Base-by-base conservation (phyloP, 2,113 vertebrate species). In the Eulacestoma nigropectus region DNA sequence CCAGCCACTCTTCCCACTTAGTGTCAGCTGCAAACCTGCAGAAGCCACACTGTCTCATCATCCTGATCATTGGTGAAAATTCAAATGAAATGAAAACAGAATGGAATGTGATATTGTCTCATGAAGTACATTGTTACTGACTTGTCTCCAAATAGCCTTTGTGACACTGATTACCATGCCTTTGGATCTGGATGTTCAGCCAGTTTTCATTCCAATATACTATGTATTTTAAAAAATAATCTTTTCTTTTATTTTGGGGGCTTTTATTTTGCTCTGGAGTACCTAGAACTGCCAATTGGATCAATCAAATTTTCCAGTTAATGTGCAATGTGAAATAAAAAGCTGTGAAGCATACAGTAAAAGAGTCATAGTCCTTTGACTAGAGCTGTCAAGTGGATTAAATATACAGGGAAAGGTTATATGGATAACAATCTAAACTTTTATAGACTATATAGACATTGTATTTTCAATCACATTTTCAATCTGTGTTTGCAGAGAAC, bases 131-230 rank as follows among this genome's bases (percentile, higher is more conserved):
- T 13, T 16, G 30, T 32, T 27, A 42, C 16, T 37, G 26, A n/a
- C 17, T 47, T 30, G n/a, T 59, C n/a, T 80, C 30, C 56, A 63
- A 3, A 30, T 52, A 69, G 4, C 15, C 16, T 64, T 47, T 42
- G 63, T 59, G 39, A 53, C 39, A 53, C 22, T 22, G 30, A 81
- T 47, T 30, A 37, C 44, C 27, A 59, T 0, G 0, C 1, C 16
- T 42, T 39, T 59, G 33, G 18, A 2, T 26, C 50, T 75, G n/a
- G 15, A 37, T 63, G 3, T 57, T 63, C 37, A 47, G 29, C 33
- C 13, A 52, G 21, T 63, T 80, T 80, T 49, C 22, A 22, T 81
- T 86, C n/a, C 27, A 60, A 49, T 57, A 65, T 27, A 59, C n/a
- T 27, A 32, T 4, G 1, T 47, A 27, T 75, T 84, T 59, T 37